A percentile compares a stretch with the other conserved stretches of the same genome.
Evolutionary conservation across 2,888 invertebrate genomes (phyloP).

Genomic region (Eupithecia dodoneata): DNA sequence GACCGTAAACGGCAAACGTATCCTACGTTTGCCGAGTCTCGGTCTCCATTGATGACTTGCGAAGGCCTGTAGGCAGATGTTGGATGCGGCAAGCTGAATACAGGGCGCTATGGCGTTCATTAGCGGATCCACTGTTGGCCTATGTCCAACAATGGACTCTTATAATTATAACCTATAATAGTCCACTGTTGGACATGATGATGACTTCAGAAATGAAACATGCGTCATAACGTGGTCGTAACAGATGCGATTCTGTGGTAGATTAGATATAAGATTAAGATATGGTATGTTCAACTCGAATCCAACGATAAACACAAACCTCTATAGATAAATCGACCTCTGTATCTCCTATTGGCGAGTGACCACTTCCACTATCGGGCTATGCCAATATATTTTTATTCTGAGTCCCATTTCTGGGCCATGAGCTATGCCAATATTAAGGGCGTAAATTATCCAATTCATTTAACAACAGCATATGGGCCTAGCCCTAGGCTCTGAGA

Average conservation of each 20-base stretch:
- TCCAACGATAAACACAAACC: not conserved
- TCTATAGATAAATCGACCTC: not conserved
- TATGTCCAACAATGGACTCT: too few relatives aligned
- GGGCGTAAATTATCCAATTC: constrained; percentile 27
- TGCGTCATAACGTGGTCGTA: not conserved
- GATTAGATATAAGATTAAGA: too few relatives aligned
- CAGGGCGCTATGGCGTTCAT: too few relatives aligned
- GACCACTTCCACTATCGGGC: not conserved
- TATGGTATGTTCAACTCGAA: not conserved
- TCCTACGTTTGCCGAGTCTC: too few relatives aligned
- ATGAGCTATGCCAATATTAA: not conserved
- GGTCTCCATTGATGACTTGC: too few relatives aligned
- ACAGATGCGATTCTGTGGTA: not conserved
- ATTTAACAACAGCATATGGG: constrained; percentile 36
- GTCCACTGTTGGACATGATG: too few relatives aligned
- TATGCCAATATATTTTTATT: not conserved
- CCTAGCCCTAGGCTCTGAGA: constrained; percentile 30
- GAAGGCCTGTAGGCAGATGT: too few relatives aligned
- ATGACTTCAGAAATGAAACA: too few relatives aligned
- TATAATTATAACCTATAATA: too few relatives aligned
- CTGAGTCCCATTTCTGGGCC: not conserved
- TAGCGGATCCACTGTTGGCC: too few relatives aligned
- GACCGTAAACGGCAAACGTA: too few relatives aligned
- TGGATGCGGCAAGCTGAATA: too few relatives aligned
- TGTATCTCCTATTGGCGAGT: not conserved